Conservation (phyloP, 2,888 invertebrate species). For the Polydrusus cervinus region DNA sequence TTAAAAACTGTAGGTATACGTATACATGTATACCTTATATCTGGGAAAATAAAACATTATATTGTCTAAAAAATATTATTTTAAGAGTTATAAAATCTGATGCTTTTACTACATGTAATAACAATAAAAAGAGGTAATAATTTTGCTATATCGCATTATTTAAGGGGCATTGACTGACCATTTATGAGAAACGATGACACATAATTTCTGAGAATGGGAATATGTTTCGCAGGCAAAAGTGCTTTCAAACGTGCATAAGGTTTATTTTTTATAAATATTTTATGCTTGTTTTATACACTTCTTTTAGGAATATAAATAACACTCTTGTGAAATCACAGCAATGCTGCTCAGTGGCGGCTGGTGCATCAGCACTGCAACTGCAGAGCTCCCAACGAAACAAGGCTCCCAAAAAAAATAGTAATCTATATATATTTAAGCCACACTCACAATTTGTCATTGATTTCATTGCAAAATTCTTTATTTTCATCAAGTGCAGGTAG, state of each 20-base stretch:
- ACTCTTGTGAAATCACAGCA: too few relatives aligned
- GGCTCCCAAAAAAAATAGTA: too few relatives aligned
- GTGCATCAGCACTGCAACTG: too few relatives aligned
- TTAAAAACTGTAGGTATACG: neutral
- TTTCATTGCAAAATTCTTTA: too few relatives aligned
- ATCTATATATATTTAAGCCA: too few relatives aligned
- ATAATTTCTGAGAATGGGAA: conserved; percentile 17
- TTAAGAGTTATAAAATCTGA: conserved; percentile 22
- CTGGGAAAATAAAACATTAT: conserved; percentile 13
- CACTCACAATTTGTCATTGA: too few relatives aligned
- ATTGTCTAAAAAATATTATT: conserved; percentile 8
- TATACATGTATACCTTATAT: conserved; percentile 1
- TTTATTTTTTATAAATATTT: conserved; percentile 8
- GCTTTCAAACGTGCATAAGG: conserved; percentile 18
- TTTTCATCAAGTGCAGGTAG: too few relatives aligned
- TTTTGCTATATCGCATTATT: conserved; percentile 22
- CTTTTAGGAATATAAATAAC: conserved; percentile 1
- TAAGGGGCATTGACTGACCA: conserved; percentile 25
- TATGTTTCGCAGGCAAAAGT: conserved; percentile 5
- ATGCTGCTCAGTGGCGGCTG: too few relatives aligned
- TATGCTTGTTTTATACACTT: neutral
- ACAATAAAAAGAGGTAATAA: conserved; percentile 22
- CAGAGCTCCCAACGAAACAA: too few relatives aligned
- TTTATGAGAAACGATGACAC: conserved; percentile 21
- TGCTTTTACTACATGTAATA: conserved; percentile 17